Conservation (phyloP, 53 echinoderm and acorn worm genomes). For the Echinarachnius parma region DNA sequence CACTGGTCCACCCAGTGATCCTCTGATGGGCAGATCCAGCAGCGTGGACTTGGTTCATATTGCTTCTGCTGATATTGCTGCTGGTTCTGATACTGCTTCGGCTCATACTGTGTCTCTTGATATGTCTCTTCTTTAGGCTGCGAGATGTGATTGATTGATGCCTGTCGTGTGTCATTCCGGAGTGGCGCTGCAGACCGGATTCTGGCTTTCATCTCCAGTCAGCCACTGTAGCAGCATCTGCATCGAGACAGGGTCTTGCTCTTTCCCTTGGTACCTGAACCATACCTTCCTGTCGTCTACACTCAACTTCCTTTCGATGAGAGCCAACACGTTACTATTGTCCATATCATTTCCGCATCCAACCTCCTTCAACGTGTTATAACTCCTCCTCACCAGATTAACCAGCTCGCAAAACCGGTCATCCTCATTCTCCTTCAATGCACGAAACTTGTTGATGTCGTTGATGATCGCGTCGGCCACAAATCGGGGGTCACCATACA, state of each 20-base stretch:
- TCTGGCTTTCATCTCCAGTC: conserved; percentile 54
- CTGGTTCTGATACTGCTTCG: background rate
- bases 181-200: conserved; percentile 59
- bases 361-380: conserved; percentile 54
- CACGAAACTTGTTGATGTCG: conserved; percentile 35
- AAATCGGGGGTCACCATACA: conserved; percentile 59
- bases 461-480: conserved; percentile 55
- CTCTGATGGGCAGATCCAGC: conserved; percentile 53
- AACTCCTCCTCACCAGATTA: conserved; percentile 53
- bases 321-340: conserved; percentile 55
- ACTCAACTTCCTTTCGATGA: conserved; percentile 49
- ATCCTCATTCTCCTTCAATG: conserved; percentile 51
- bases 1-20: conserved; percentile 69
- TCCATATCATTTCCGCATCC: conserved; percentile 54
- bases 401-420: conserved; percentile 58
- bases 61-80: background rate
- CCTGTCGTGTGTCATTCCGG: background rate
- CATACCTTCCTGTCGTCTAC: conserved; percentile 49
- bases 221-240: conserved; percentile 43
- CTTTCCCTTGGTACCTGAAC: conserved; percentile 36
- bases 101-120: background rate
- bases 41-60: background rate
- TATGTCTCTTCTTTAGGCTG: background rate
- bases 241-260: conserved; percentile 30
- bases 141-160: background rate